Percentiles rank a stretch among this genome's conserved stretches.
These are phyloP conservation scores for Lucilia cuprina DNA, from an alignment of 1,140 invertebrate species.

Conservation along the genomic window DNA sequence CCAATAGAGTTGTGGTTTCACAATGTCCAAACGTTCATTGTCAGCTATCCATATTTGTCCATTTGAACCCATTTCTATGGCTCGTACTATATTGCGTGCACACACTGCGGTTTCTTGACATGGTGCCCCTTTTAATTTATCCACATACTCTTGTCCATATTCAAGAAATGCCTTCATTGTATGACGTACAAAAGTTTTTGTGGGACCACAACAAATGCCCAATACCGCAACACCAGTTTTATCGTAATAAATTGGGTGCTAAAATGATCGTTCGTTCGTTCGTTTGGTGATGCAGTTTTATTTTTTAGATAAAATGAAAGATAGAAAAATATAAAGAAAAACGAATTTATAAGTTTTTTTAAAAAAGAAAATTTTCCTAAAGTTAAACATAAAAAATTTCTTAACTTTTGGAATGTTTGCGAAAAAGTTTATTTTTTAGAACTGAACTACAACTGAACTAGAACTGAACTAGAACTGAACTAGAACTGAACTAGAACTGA, in stretches of 20 bases:
- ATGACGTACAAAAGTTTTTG: conserved; percentile 50
- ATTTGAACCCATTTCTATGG: conserved; percentile 52
- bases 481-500: too few relatives aligned
- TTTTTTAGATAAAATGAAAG: too few relatives aligned
- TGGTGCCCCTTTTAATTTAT: conserved; percentile 50
- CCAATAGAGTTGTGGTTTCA: conserved; percentile 55
- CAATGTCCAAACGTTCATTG: conserved; percentile 50
- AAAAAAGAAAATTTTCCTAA: background rate
- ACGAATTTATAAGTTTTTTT: too few relatives aligned
- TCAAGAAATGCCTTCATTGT: conserved; percentile 49
- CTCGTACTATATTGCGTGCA: conserved; percentile 54
- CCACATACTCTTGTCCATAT: conserved; percentile 53
- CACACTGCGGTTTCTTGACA: conserved; percentile 50
- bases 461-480: too few relatives aligned
- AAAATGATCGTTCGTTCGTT: background rate
- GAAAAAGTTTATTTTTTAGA: too few relatives aligned
- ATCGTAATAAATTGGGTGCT: conserved; percentile 54
- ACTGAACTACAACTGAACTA: too few relatives aligned
- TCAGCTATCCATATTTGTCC: conserved; percentile 59
- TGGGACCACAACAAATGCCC: conserved; percentile 56
- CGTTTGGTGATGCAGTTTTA: background rate
- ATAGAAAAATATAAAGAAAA: too few relatives aligned
- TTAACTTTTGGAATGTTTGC: too few relatives aligned
- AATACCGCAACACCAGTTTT: conserved; percentile 57
- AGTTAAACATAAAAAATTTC: too few relatives aligned